Conservation (phyloP, 2,797 vertebrate genomes). For the Craterocephalus amniculus region DNA sequence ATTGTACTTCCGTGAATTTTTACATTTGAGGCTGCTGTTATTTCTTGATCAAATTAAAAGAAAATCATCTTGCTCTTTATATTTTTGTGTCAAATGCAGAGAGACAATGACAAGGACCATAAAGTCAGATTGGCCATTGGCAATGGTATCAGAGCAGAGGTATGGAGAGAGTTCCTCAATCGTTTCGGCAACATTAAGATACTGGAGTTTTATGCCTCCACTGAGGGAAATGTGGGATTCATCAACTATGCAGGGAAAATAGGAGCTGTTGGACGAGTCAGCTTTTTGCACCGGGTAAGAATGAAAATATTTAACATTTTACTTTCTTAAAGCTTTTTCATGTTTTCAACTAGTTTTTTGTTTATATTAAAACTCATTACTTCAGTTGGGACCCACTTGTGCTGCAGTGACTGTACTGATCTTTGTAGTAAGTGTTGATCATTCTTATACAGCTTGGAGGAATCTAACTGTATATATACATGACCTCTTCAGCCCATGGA, state of each 20-base stretch:
- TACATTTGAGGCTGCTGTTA: neutral
- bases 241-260: constrained; percentile 87
- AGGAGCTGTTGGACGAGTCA: constrained; percentile 86
- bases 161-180: constrained; percentile 88
- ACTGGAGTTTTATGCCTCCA: constrained; percentile 89
- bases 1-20: neutral
- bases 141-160: constrained; percentile 88
- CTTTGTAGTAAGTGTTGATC: neutral
- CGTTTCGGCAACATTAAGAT: constrained; percentile 87
- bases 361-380: too few relatives aligned
- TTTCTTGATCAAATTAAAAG: constrained; percentile 1
- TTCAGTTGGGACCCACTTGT: neutral
- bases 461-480: neutral
- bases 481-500: neutral
- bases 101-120: constrained; percentile 86
- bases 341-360: neutral
- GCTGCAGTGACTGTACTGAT: neutral
- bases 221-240: constrained; percentile 90
- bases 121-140: constrained; percentile 86
- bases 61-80: neutral
- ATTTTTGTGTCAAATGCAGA: constrained; percentile 70
- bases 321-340: neutral
- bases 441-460: neutral
- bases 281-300: constrained; percentile 85
- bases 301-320: neutral